Evolutionary conservation across 2,113 vertebrate genomes (phyloP).

Genomic region (Brachionichthys hirsutus): DNA sequence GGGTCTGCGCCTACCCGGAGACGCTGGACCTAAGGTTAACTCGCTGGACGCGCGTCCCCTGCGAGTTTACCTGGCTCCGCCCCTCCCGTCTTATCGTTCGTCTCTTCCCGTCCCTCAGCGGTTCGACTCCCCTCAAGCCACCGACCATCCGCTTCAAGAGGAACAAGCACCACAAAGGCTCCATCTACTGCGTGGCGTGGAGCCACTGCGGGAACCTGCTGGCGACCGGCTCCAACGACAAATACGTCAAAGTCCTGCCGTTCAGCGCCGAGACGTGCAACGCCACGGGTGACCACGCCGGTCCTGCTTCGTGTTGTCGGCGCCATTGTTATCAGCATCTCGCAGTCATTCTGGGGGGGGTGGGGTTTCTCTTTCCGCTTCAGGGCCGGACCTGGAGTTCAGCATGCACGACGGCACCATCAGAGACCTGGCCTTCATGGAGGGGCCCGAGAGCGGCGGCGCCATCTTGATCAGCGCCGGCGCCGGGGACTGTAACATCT

Average conservation of each 20-base stretch:
- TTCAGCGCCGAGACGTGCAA: constrained; percentile 97
- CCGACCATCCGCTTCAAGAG: constrained; percentile 93
- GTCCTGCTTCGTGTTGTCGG: neutral
- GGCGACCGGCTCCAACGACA: constrained; percentile 97
- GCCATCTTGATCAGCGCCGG: constrained; percentile 98
- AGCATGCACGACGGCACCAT: constrained; percentile 99
- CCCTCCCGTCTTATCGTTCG: neutral
- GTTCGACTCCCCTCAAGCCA: constrained; percentile 78
- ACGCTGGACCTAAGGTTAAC: constrained; percentile 86
- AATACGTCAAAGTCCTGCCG: constrained; percentile 97
- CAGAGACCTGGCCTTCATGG: constrained; percentile 98
- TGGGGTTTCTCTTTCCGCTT: neutral
- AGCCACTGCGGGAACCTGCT: constrained; percentile 95
- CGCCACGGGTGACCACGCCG: constrained; percentile 81
- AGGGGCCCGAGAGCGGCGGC: constrained; percentile 95
- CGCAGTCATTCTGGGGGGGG: neutral
- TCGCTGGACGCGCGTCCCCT: too few relatives aligned
- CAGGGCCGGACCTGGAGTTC: constrained; percentile 93
- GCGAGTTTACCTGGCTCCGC: too few relatives aligned
- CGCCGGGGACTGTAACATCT: constrained; percentile 91
- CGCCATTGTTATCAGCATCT: neutral
- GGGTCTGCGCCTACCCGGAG: constrained; percentile 96
- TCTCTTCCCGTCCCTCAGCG: constrained; percentile 65
- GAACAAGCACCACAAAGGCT: constrained; percentile 99
- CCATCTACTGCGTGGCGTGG: constrained; percentile 98